phyloP scores from a whole-genome alignment of 1,140 invertebrate genomes.

The Dendrolimus kikuchii region DNA sequence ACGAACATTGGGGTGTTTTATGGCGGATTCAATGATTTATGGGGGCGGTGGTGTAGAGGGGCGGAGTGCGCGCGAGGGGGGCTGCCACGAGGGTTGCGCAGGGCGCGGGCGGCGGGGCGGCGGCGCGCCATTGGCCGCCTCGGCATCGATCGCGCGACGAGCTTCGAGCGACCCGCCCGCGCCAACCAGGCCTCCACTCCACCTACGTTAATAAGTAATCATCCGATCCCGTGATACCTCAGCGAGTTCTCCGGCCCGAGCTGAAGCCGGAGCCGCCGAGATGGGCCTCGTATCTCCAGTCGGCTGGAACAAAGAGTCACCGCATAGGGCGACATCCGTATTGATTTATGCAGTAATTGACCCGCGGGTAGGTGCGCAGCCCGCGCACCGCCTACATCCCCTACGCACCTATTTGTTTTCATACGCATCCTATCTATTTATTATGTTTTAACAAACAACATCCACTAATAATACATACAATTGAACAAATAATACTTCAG shows the following conservation, averaged over 20 bases:
- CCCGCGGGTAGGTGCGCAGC: slow-evolving; percentile 59
- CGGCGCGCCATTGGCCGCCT: slow-evolving; percentile 64
- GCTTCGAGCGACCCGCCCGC: slow-evolving; percentile 58
- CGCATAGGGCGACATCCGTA: slow-evolving; percentile 65
- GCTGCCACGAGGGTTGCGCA: slow-evolving; percentile 45
- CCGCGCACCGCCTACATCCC: slow-evolving; percentile 45
- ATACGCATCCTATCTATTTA: slow-evolving; percentile 32
- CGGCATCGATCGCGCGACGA: slow-evolving; percentile 66
- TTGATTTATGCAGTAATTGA: slow-evolving; percentile 71
- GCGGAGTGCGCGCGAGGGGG: slow-evolving; percentile 31
- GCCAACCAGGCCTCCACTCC: slow-evolving; percentile 53
- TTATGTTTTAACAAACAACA: background rate
- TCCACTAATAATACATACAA: background rate
- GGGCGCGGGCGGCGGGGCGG: slow-evolving; percentile 45
- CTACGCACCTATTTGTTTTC: slow-evolving; percentile 45
- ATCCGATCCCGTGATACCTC: slow-evolving; percentile 66
- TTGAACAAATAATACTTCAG: no score
- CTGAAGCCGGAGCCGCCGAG: slow-evolving; percentile 65
- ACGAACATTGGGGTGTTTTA: slow-evolving; percentile 68
- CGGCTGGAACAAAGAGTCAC: slow-evolving; percentile 64
- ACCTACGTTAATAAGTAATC: slow-evolving; percentile 72
- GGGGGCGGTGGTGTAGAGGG: slow-evolving; percentile 50
- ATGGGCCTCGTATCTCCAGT: slow-evolving; percentile 64
- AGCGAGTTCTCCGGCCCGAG: slow-evolving; percentile 63
- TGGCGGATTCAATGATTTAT: slow-evolving; percentile 69